These are phyloP conservation scores for Hartigia nigra DNA, from an alignment of 2,888 invertebrate species.

Conservation along the genomic window DNA sequence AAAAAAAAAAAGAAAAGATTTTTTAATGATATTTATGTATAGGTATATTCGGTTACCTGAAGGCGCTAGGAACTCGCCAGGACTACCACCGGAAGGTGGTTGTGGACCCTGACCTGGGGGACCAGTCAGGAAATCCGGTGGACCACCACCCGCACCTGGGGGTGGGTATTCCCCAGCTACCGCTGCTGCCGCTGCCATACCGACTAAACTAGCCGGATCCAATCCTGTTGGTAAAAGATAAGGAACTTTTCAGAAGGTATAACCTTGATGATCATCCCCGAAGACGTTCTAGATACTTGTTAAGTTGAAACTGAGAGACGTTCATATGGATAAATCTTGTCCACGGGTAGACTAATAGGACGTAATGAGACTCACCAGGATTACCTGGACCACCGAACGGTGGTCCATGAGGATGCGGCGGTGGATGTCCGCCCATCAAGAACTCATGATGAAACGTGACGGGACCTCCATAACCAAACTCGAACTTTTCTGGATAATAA, in stretches of 20 bases:
- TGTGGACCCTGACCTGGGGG: constrained; percentile 63
- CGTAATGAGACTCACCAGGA: constrained; percentile 52
- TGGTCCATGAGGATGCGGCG: constrained; percentile 79
- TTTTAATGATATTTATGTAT: neutral
- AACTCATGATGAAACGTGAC: constrained; percentile 90
- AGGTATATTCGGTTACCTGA: constrained; percentile 43
- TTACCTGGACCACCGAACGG: constrained; percentile 66
- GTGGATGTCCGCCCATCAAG: constrained; percentile 72
- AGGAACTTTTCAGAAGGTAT: constrained; percentile 46
- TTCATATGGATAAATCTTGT: neutral
- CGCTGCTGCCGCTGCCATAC: constrained; percentile 63
- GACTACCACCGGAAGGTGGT: constrained; percentile 62
- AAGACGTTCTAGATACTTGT: neutral
- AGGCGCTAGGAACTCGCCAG: constrained; percentile 64
- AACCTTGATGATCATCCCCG: neutral
- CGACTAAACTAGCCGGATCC: constrained; percentile 63
- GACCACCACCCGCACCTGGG: constrained; percentile 62
- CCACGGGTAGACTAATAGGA: neutral
- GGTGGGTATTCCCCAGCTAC: constrained; percentile 64
- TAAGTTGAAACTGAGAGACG: neutral
- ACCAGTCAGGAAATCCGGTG: constrained; percentile 63
- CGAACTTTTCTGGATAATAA: constrained; percentile 93
- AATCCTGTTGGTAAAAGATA: constrained; percentile 62
- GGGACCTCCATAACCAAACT: constrained; percentile 87
- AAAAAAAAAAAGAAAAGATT: too few relatives aligned